Conservation (phyloP, 2,888 invertebrate species). For the Aphidius colemani region DNA sequence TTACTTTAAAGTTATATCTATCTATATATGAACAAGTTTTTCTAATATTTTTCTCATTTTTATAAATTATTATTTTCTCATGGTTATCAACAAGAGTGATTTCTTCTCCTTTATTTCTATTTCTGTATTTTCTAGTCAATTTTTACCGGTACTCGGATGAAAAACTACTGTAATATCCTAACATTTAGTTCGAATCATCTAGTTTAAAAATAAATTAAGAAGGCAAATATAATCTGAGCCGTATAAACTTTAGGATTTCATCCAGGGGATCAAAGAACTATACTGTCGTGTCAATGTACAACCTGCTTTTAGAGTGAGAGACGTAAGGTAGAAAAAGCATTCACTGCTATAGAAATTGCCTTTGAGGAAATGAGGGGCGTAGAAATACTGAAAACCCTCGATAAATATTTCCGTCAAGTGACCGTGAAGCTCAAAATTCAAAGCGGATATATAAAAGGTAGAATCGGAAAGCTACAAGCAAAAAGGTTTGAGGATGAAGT, state of each 20-base stretch:
- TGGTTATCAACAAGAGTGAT: too few species aligned
- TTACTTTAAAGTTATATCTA: too few species aligned
- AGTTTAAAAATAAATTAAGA: constrained; percentile 55
- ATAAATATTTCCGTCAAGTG: constrained; percentile 60
- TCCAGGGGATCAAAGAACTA: constrained; percentile 51
- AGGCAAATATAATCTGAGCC: constrained; percentile 54
- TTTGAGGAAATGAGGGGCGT: too few species aligned
- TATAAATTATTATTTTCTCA: too few species aligned
- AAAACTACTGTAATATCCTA: too few species aligned
- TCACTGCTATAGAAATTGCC: not conserved
- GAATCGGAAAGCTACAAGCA: constrained; percentile 46
- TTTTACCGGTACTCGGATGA: too few species aligned
- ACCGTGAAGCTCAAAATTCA: constrained; percentile 50
- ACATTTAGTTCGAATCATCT: too few species aligned
- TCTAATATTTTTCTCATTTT: too few species aligned
- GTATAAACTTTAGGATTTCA: constrained; percentile 45
- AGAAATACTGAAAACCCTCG: constrained; percentile 40
- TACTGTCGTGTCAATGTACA: constrained; percentile 22
- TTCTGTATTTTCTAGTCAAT: too few species aligned
- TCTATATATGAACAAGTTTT: too few species aligned
- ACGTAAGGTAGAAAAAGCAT: constrained; percentile 3
- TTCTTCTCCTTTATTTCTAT: too few species aligned
- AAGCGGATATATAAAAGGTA: constrained; percentile 54
- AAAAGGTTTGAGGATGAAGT: constrained; percentile 31
- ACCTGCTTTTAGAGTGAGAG: constrained; percentile 14